Conservation (phyloP, 2,888 invertebrate genomes). For the Drosophila kambysellisi region DNA sequence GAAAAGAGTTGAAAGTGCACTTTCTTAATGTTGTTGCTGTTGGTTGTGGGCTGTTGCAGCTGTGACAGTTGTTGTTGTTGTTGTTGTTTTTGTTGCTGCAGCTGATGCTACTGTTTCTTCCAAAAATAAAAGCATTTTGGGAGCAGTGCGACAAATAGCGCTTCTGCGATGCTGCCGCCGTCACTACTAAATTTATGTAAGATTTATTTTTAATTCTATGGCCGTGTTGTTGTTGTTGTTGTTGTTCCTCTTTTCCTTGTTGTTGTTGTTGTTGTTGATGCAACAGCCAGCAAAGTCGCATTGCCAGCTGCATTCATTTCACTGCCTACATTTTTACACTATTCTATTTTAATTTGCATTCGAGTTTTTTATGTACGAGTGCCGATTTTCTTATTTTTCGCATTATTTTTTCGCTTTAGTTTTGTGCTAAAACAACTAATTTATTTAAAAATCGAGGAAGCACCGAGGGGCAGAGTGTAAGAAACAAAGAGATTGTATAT, state of each 20-base stretch:
- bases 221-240: slow-evolving; percentile 50
- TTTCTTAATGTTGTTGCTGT: slow-evolving; percentile 7
- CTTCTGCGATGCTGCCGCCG: slow-evolving; percentile 29
- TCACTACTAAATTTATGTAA: slow-evolving; percentile 77
- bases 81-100: slow-evolving; percentile 9
- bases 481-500: not conserved
- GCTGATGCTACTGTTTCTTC: slow-evolving; percentile 24
- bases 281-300: slow-evolving; percentile 50
- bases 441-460: slow-evolving; percentile 37
- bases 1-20: slow-evolving; percentile 22
- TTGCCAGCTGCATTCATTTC: slow-evolving; percentile 55
- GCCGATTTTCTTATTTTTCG: slow-evolving; percentile 14
- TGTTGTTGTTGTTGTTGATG: slow-evolving; percentile 23
- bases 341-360: slow-evolving; percentile 58
- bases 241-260: slow-evolving; percentile 26
- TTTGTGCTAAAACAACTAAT: slow-evolving; percentile 40
- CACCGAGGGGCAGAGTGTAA: not conserved
- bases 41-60: slow-evolving; percentile 3
- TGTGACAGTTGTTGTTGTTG: slow-evolving; percentile 24
- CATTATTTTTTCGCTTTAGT: not conserved
- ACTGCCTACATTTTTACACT: slow-evolving; percentile 51
- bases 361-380: slow-evolving; percentile 49
- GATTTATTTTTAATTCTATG: slow-evolving; percentile 78
- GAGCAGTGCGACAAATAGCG: slow-evolving; percentile 69
- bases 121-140: slow-evolving; percentile 77